These are phyloP conservation scores for Synergus umbraculus DNA, from an alignment of 2,888 invertebrate genomes.

Conservation along the genomic window DNA sequence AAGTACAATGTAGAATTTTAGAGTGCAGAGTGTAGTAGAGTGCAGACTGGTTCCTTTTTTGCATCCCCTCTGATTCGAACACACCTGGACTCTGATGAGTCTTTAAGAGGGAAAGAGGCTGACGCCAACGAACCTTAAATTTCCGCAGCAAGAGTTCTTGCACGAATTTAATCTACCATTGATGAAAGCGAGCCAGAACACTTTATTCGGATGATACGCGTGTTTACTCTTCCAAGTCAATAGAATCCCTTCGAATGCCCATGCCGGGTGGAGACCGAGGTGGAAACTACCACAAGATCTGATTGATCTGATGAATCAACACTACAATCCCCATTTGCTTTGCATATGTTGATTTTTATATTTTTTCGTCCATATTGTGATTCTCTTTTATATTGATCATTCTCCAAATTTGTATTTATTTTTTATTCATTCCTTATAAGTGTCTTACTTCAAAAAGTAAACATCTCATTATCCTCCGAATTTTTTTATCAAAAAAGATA, in stretches of 20 bases:
- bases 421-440: too few relatives aligned
- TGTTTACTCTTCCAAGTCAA: constrained; percentile 15
- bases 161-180: constrained; percentile 18
- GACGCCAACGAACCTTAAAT: constrained; percentile 29
- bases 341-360: constrained; percentile 21
- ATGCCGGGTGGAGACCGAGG: not conserved
- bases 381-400: not conserved
- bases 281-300: not conserved
- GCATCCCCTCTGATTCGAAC: constrained; percentile 64
- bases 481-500: too few relatives aligned
- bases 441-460: too few relatives aligned
- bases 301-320: constrained; percentile 20
- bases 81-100: constrained; percentile 71
- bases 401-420: not conserved
- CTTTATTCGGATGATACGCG: not conserved
- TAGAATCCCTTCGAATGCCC: not conserved
- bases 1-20: not conserved
- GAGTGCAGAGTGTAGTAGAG: constrained; percentile 23
- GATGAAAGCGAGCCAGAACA: not conserved
- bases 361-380: not conserved
- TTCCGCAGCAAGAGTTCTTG: constrained; percentile 16
- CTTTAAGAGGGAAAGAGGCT: constrained; percentile 54
- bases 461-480: too few relatives aligned
- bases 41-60: constrained; percentile 64
- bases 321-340: not conserved